Conservation (phyloP, 2,888 invertebrate species). For the Andrena trimmerana region DNA sequence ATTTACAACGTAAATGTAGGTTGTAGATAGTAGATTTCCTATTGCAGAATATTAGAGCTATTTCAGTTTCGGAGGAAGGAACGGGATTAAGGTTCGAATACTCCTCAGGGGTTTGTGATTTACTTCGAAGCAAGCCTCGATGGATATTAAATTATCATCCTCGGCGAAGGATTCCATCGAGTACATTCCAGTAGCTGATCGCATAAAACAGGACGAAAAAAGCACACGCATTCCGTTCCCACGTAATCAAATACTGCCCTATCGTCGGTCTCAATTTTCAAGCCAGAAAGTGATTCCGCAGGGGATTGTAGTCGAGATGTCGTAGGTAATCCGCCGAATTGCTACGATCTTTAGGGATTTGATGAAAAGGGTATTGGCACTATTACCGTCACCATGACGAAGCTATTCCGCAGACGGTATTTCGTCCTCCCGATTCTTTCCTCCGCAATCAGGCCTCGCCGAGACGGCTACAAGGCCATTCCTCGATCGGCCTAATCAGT, state of each 20-base stretch:
- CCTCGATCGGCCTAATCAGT: not conserved
- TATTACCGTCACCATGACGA: constrained; percentile 62
- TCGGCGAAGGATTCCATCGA: constrained; percentile 20
- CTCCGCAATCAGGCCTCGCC: constrained; percentile 34
- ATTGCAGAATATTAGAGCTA: not conserved
- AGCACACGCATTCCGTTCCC: constrained; percentile 13
- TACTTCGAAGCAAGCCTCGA: not conserved
- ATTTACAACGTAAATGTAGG: no score
- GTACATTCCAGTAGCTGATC: constrained; percentile 8
- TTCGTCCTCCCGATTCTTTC: constrained; percentile 43
- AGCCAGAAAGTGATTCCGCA: constrained; percentile 48
- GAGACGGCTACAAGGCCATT: constrained; percentile 7
- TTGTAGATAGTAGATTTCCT: not conserved
- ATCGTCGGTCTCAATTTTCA: constrained; percentile 48
- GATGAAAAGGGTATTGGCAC: constrained; percentile 59
- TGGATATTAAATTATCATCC: constrained; percentile 37
- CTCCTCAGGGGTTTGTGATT: not conserved
- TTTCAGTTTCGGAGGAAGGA: not conserved
- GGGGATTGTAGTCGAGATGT: constrained; percentile 59
- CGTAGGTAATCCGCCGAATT: constrained; percentile 64
- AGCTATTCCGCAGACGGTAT: constrained; percentile 55
- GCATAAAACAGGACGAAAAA: constrained; percentile 24
- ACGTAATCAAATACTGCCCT: constrained; percentile 50
- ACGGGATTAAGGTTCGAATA: not conserved
- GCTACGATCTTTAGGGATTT: constrained; percentile 61